Evolutionary conservation across 2,797 vertebrate genomes (phyloP).

Genomic region (Merluccius polli): DNA sequence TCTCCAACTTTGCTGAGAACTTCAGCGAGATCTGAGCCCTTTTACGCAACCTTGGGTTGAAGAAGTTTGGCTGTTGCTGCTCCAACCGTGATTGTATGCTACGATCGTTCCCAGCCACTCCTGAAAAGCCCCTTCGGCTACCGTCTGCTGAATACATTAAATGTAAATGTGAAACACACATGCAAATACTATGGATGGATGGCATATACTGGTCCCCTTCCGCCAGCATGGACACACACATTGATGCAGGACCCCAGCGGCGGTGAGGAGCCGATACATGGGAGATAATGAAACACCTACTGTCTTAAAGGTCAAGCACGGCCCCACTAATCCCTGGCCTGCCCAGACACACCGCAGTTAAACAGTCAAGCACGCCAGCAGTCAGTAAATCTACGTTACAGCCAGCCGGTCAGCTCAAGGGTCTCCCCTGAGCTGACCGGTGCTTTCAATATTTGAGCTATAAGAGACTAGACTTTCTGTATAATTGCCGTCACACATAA

Average conservation of each 20-base stretch:
- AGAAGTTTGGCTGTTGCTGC: neutral
- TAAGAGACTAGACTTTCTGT: neutral
- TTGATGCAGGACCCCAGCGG: neutral
- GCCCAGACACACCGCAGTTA: neutral
- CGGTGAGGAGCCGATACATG: neutral
- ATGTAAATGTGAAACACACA: neutral
- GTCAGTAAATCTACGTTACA: neutral
- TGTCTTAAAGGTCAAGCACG: neutral
- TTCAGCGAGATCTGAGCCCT: slow-evolving; percentile 14
- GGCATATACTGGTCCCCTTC: slow-evolving; percentile 6
- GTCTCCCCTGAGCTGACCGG: neutral
- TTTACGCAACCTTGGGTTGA: slow-evolving; percentile 21
- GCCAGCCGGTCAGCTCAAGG: neutral
- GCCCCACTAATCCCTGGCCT: neutral
- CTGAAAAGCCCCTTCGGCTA: neutral
- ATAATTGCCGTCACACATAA: neutral
- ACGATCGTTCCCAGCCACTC: neutral
- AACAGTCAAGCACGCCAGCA: neutral
- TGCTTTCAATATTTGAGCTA: neutral
- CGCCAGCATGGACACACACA: slow-evolving; percentile 13
- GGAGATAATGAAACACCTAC: neutral
- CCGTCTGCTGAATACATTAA: neutral
- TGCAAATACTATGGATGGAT: neutral
- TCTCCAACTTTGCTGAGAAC: slow-evolving; percentile 2
- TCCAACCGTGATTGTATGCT: neutral